Evolutionary conservation across 2,113 vertebrate genomes (phyloP).

Genomic region (Passer montanus): DNA sequence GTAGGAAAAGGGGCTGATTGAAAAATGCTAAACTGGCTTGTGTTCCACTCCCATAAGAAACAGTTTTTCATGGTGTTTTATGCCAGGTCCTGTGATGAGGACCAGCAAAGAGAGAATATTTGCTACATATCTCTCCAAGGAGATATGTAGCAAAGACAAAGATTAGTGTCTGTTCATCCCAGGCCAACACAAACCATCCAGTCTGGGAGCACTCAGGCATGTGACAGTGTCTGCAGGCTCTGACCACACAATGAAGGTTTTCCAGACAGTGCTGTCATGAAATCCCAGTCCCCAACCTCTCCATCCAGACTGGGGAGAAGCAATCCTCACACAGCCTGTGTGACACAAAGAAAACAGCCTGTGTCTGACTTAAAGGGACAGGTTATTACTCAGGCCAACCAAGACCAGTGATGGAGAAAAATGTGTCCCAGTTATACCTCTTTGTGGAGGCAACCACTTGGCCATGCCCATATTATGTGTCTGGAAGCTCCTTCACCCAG

Average conservation of each 20-base stretch:
- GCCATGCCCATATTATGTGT: background rate
- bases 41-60: background rate
- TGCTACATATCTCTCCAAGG: background rate
- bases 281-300: background rate
- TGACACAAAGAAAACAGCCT: background rate
- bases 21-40: background rate
- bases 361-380: background rate
- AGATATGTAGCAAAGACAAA: background rate
- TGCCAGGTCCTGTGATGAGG: background rate
- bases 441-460: background rate
- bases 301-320: background rate
- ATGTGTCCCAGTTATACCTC: background rate
- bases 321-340: background rate
- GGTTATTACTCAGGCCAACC: background rate
- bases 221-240: background rate
- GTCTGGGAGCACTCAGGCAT: background rate
- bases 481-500: background rate
- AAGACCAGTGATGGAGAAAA: background rate
- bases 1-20: background rate
- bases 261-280: background rate
- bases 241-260: background rate
- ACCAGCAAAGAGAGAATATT: background rate
- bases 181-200: constrained; percentile 19
- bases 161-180: background rate
- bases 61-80: background rate